A percentile compares a stretch with the other conserved stretches of the same genome.
These are phyloP conservation scores for Masticophis lateralis DNA, from an alignment of 2,797 vertebrate species.

Conservation along the genomic window DNA sequence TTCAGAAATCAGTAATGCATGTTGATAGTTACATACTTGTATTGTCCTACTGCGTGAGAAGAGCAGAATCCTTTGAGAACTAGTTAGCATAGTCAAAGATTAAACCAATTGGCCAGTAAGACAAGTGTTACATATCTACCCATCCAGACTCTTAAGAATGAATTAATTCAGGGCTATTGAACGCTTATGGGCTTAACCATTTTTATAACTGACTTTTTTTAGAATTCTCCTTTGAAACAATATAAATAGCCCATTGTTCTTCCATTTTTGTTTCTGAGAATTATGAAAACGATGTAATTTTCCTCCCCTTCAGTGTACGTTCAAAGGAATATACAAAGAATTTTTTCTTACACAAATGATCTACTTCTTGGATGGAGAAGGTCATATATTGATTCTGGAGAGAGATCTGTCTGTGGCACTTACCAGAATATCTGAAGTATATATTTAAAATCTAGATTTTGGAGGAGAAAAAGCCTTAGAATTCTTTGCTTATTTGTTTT, in stretches of 20 bases:
- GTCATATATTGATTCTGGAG: conserved; percentile 47
- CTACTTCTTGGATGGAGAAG: background rate
- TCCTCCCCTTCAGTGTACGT: background rate
- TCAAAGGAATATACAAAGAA: background rate
- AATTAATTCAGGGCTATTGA: conserved; percentile 30
- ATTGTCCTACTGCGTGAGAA: conserved; percentile 6
- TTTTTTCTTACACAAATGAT: conserved; percentile 18
- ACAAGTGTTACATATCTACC: background rate
- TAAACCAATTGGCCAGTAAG: background rate
- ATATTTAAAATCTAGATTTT: conserved; percentile 53
- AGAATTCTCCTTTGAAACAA: background rate
- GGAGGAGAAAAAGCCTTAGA: conserved; percentile 68
- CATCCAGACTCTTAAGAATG: background rate
- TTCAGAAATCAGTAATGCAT: conserved; percentile 51
- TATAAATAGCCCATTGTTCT: background rate
- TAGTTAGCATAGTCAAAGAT: conserved; percentile 7
- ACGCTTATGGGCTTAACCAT: background rate
- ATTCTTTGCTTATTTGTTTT: conserved; percentile 68
- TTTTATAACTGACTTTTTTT: conserved; percentile 21
- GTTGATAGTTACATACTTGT: background rate
- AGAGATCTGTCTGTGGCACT: conserved; percentile 52
- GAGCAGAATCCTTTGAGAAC: conserved; percentile 23
- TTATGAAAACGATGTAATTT: background rate
- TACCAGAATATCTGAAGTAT: conserved; percentile 46
- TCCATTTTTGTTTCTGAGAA: conserved; percentile 12